A percentile compares a stretch with the other conserved stretches of the same genome.
These are phyloP conservation scores for Drosophila sulfurigaster DNA, from an alignment of 1,140 invertebrate species.

Conservation along the genomic window DNA sequence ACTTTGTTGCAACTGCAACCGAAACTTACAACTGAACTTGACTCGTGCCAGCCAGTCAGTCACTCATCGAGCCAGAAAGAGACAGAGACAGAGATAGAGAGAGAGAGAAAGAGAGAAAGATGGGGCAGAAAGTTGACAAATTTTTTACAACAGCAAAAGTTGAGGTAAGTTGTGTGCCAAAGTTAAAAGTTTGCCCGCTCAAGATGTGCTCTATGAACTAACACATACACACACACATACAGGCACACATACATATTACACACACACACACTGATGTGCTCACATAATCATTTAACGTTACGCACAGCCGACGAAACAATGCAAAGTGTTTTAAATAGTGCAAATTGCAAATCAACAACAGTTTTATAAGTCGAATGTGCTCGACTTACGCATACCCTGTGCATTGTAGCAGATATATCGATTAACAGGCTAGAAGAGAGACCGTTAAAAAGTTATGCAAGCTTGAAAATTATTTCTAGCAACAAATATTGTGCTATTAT, in stretches of 20 bases:
- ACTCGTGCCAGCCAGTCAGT: not conserved
- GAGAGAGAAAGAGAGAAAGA: not conserved
- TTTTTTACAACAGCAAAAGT: conserved; percentile 66
- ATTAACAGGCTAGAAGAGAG: too few species aligned
- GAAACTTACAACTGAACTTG: conserved; percentile 55
- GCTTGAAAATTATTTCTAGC: too few species aligned
- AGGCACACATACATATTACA: not conserved
- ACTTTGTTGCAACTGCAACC: conserved; percentile 56
- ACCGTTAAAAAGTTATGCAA: too few species aligned
- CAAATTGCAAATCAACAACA: not conserved
- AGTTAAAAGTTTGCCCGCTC: conserved; percentile 66
- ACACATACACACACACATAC: conserved; percentile 3
- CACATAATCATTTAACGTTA: conserved; percentile 3
- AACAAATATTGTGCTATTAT: too few species aligned
- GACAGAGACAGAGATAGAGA: too few species aligned
- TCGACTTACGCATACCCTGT: not conserved
- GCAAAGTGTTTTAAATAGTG: not conserved
- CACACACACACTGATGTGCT: conserved; percentile 7
- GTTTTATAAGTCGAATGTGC: not conserved
- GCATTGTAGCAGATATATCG: too few species aligned
- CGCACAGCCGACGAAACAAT: conserved; percentile 29
- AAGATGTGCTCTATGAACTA: conserved; percentile 21
- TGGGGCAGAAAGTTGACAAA: conserved; percentile 65
- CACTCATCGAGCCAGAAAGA: not conserved
- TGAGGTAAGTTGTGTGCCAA: conserved; percentile 74